Evolutionary conservation across 2,113 vertebrate species (phyloP).

Genomic region (Melozone crissalis): DNA sequence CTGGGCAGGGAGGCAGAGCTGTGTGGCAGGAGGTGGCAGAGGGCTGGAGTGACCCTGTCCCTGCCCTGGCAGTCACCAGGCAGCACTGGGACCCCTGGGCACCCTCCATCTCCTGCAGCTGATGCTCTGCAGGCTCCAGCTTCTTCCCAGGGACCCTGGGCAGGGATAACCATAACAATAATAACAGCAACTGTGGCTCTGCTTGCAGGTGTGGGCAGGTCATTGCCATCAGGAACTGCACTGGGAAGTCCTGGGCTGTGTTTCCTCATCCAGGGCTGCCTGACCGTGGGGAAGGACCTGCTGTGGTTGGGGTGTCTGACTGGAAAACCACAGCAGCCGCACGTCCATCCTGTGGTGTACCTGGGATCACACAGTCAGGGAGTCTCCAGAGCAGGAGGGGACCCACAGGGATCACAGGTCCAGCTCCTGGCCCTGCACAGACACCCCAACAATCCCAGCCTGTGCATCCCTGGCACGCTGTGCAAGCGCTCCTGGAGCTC

Average conservation of each 20-base stretch:
- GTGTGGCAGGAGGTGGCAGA: accelerated
- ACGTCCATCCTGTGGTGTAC: accelerated
- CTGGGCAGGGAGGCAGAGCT: background rate
- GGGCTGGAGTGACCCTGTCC: background rate
- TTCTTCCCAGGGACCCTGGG: background rate
- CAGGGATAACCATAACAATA: background rate
- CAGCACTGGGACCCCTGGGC: background rate
- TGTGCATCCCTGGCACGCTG: accelerated
- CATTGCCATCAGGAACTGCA: background rate
- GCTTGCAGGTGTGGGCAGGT: background rate
- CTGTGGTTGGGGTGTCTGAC: accelerated
- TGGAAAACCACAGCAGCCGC: accelerated
- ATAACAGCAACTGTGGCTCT: accelerated
- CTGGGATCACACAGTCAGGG: accelerated
- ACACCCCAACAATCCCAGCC: background rate
- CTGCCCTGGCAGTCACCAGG: background rate
- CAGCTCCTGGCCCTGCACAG: background rate
- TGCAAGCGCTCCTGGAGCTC: background rate
- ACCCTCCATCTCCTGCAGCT: background rate
- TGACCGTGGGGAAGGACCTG: background rate
- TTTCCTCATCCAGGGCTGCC: background rate
- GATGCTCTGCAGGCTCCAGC: background rate
- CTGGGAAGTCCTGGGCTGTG: background rate
- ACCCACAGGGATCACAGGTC: background rate
- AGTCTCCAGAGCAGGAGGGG: accelerated